These are phyloP conservation scores for Myoxocephalus aenaeus DNA, from an alignment of 2,797 vertebrate genomes.

Conservation along the genomic window DNA sequence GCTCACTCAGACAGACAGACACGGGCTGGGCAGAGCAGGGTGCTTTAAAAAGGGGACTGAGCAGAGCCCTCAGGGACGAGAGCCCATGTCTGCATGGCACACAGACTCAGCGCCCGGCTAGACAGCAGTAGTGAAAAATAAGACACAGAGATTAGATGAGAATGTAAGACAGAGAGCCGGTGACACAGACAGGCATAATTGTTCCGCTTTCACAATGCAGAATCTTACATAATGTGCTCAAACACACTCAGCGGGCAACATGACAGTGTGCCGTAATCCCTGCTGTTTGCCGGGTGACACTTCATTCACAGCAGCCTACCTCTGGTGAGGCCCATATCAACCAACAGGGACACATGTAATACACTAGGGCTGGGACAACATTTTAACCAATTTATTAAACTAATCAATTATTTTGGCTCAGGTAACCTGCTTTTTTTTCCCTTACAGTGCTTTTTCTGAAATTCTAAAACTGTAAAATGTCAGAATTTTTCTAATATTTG, in stretches of 20 bases:
- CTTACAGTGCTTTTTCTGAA: background rate
- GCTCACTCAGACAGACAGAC: background rate
- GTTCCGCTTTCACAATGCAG: conserved; percentile 36
- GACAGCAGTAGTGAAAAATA: conserved; percentile 10
- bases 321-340: background rate
- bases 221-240: conserved; percentile 28
- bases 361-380: background rate
- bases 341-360: background rate
- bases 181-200: conserved; percentile 5
- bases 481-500: background rate
- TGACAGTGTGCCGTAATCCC: conserved; percentile 13
- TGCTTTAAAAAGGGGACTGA: conserved; percentile 13
- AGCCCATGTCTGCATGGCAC: conserved; percentile 8
- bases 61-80: conserved; percentile 18
- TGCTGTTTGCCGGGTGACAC: conserved; percentile 14
- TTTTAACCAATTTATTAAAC: background rate
- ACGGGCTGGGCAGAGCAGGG: background rate
- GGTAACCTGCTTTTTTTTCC: background rate
- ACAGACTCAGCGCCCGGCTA: background rate
- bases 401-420: background rate
- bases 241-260: background rate
- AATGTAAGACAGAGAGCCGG: conserved; percentile 6
- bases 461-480: background rate
- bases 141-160: conserved; percentile 15
- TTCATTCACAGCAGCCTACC: background rate